Base-by-base conservation (phyloP, 2,888 invertebrate species). In the Adelognathus sp. region DNA sequence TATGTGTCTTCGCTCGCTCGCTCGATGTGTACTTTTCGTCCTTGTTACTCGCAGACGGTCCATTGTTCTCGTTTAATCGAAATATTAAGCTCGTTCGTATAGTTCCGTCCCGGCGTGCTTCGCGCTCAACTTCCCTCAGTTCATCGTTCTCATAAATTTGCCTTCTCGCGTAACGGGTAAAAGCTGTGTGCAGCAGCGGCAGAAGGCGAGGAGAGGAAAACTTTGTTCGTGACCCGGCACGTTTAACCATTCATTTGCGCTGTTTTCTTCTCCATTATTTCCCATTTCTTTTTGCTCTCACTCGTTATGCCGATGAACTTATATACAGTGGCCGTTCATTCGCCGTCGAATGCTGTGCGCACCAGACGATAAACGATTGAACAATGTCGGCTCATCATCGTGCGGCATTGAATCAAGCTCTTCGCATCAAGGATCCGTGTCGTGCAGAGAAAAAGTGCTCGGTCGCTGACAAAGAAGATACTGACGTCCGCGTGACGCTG, bases 21-120 rank as follows among this genome's bases (percentile, higher is more conserved):
- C 33, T 33, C 16, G 61, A 74, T 79, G n/a, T n/a, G n/a, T n/a
- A n/a, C 74, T 74, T 39, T 46, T 52, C 41, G 27, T 50, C 41
- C 63, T 71, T 64, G n/a, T 76, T 52, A 52, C 73, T 67, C n/a
- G 46, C 76, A 81, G 81, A 72, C 79, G 27, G 46, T 60, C 82
- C 69, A 87, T 88, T 88, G 86, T 88, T 86, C 81, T 73, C 71
- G 79, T 85, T 86, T 87, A 87, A 87, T 88, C 86, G 85, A 83
- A 82, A 85, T 82, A 86, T 85, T 86, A 85, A 83, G 83, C 82
- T 81, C 74, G 79, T 79, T 82, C 81, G 63, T 64, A 73, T 36
- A 73, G 74, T 80, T 76, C 77, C 72, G n/a, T n/a, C n/a, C 71
- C 14, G 46, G 71, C 74, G 60, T 69, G 76, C 72, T 72, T 74